phyloP scores from a whole-genome alignment of 2,888 invertebrate species.

The Trissolcus japonicus region DNA sequence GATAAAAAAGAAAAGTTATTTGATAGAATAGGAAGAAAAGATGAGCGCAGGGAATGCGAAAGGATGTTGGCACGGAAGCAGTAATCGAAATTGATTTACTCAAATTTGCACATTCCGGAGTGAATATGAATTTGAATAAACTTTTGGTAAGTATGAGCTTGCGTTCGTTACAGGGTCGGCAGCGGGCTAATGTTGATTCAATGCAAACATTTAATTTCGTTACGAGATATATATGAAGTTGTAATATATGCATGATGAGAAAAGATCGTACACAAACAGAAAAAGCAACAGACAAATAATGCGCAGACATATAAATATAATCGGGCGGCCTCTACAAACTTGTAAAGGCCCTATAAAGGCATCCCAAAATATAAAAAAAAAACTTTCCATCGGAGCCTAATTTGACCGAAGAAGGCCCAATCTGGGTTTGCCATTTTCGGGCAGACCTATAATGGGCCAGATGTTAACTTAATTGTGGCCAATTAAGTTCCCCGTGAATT shows the following conservation, averaged over 20 bases:
- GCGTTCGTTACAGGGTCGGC: not conserved
- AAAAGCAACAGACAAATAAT: constrained; percentile 30
- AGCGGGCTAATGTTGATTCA: constrained; percentile 25
- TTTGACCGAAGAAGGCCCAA: too few relatives aligned
- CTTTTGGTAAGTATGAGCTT: constrained; percentile 8
- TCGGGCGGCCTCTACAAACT: too few relatives aligned
- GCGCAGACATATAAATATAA: not conserved
- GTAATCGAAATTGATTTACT: constrained; percentile 19
- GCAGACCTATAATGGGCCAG: too few relatives aligned
- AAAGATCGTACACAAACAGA: constrained; percentile 39
- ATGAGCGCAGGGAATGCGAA: not conserved
- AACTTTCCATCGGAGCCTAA: too few relatives aligned
- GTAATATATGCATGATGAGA: constrained; percentile 26
- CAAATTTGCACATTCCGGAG: constrained; percentile 14
- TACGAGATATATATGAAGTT: constrained; percentile 31
- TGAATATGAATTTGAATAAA: constrained; percentile 15
- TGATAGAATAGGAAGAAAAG: too few relatives aligned
- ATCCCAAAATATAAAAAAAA: too few relatives aligned
- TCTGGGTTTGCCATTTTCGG: too few relatives aligned
- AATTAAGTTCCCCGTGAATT: too few relatives aligned
- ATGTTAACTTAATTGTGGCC: too few relatives aligned
- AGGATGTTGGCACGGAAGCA: not conserved
- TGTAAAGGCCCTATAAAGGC: too few relatives aligned
- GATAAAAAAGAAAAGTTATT: too few relatives aligned
- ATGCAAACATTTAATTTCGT: constrained; percentile 45